phyloP scores from a whole-genome alignment of 2,797 vertebrate species.

The Pitangus sulphuratus region DNA sequence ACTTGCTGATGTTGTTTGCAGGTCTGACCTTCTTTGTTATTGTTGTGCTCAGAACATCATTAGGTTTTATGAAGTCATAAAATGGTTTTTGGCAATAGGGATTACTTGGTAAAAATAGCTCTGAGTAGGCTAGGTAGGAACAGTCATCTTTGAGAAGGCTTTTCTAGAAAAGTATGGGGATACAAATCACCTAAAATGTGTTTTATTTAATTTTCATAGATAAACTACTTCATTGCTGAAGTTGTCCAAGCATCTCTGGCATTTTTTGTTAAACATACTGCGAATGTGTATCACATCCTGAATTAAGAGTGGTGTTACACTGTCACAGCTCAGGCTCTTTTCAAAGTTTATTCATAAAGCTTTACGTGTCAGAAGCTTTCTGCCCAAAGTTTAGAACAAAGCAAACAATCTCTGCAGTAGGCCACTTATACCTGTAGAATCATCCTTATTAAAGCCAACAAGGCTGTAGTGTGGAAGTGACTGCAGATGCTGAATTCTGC shows the following conservation, averaged over 20 bases:
- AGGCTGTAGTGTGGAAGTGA: not conserved
- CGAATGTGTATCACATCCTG: not conserved
- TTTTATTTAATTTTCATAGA: slow-evolving; percentile 17
- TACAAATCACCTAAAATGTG: not conserved
- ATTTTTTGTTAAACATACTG: slow-evolving; percentile 50
- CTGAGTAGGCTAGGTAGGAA: not conserved
- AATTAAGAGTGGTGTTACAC: not conserved
- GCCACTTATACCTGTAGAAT: fast-evolving
- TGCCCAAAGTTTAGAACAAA: not conserved
- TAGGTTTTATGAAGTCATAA: not conserved
- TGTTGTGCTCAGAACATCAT: not conserved
- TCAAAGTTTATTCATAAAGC: not conserved
- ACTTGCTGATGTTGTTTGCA: fast-evolving
- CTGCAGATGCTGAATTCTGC: not conserved
- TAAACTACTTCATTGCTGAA: not conserved
- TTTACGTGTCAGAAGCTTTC: not conserved
- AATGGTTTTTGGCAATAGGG: not conserved
- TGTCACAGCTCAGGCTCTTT: not conserved
- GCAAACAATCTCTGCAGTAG: not conserved
- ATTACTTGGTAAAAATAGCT: not conserved
- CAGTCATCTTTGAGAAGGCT: not conserved
- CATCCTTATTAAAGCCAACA: not conserved
- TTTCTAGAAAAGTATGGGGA: not conserved
- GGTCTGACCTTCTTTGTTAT: not conserved
- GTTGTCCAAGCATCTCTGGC: not conserved